Conservation (phyloP, 2,888 invertebrate species). For the Tanaodytes sp. region DNA sequence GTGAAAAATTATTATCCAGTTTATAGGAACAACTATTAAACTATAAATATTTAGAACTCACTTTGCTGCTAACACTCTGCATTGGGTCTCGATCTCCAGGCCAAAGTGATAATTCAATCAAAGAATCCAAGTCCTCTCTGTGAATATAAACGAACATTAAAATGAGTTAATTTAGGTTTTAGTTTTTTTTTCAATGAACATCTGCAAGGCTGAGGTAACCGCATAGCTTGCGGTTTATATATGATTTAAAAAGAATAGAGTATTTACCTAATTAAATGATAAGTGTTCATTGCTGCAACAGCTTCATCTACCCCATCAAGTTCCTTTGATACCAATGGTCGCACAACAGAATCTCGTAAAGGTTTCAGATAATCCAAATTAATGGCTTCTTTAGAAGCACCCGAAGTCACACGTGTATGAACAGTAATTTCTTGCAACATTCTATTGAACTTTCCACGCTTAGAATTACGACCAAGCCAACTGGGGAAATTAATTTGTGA, state of each 20-base stretch:
- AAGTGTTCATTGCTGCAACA: constrained; percentile 84
- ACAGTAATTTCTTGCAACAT: constrained; percentile 68
- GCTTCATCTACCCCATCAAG: constrained; percentile 82
- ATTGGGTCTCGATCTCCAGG: constrained; percentile 84
- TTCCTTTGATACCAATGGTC: constrained; percentile 82
- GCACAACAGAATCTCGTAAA: constrained; percentile 82
- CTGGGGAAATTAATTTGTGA: constrained; percentile 91
- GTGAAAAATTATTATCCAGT: no score
- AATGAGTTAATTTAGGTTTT: background rate
- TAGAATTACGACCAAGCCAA: constrained; percentile 98
- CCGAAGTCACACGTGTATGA: constrained; percentile 66
- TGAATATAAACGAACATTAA: no score
- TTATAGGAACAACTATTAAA: no score
- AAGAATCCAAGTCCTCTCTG: constrained; percentile 91
- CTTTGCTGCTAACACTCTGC: constrained; percentile 83
- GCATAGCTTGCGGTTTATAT: no score
- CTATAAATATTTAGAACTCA: no score
- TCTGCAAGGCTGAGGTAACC: no score
- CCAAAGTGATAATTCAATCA: constrained; percentile 91
- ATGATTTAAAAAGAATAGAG: constrained; percentile 16
- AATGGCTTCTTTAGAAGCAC: constrained; percentile 82
- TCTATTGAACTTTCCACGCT: constrained; percentile 85
- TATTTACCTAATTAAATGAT: constrained; percentile 80
- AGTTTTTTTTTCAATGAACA: background rate
- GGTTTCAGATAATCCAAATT: constrained; percentile 91